phyloP scores from a whole-genome alignment of 1,140 invertebrate genomes.

The Eurosta solidaginis region DNA sequence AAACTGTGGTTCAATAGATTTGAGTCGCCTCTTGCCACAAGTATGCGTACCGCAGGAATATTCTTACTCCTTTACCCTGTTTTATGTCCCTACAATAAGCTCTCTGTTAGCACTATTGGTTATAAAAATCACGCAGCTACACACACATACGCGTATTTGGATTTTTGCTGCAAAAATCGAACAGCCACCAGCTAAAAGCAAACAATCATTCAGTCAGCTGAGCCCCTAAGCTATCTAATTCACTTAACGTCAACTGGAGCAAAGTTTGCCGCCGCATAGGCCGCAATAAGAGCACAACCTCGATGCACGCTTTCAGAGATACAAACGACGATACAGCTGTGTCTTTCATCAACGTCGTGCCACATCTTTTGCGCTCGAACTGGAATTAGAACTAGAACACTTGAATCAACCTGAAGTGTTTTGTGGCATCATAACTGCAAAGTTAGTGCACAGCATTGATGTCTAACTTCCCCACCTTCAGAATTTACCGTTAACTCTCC shows the following conservation, averaged over 20 bases:
- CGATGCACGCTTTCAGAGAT: background rate
- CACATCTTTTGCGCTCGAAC: background rate
- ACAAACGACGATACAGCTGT: background rate
- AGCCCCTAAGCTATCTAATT: background rate
- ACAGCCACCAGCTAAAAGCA: background rate
- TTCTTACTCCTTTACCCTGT: too few relatives aligned
- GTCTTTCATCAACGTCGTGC: too few relatives aligned
- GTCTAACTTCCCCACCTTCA: too few relatives aligned
- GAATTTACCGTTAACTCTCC: background rate
- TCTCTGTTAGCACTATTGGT: too few relatives aligned
- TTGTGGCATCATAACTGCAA: background rate
- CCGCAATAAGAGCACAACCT: background rate
- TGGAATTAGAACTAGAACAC: constrained; percentile 15
- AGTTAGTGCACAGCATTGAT: too few relatives aligned
- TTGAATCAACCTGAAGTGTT: background rate
- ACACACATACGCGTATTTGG: too few relatives aligned
- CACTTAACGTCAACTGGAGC: constrained; percentile 15
- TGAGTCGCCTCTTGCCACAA: too few relatives aligned
- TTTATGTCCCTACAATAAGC: too few relatives aligned
- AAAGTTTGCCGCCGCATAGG: background rate
- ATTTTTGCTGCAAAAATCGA: too few relatives aligned
- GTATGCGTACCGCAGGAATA: too few relatives aligned
- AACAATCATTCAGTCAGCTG: background rate
- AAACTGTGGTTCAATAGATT: too few relatives aligned
- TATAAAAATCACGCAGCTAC: too few relatives aligned